A percentile compares a stretch with the other conserved stretches of the same genome.
Evolutionary conservation across 92 coral and sea anemone genomes (phyloP).

Genomic region (Bergia puertoricense): DNA sequence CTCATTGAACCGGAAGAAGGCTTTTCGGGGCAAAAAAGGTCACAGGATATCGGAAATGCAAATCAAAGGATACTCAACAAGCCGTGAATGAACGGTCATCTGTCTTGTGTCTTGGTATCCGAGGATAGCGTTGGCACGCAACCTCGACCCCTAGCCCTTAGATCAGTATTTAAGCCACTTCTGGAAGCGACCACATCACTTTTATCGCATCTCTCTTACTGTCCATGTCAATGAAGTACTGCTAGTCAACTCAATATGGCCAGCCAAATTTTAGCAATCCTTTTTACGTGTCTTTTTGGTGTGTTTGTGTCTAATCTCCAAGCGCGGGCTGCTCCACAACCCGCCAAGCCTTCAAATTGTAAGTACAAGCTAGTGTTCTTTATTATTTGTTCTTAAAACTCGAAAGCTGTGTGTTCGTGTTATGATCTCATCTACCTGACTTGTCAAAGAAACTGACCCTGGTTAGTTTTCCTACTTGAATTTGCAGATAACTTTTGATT

Average conservation of each 20-base stretch:
- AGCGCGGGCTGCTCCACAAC: slow-evolving; percentile 11
- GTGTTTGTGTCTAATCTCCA: slow-evolving; percentile 13
- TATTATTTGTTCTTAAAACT: not conserved
- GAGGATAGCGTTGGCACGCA: slow-evolving; percentile 31
- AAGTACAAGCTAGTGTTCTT: not conserved
- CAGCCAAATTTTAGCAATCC: not conserved
- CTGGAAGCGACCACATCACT: slow-evolving; percentile 14
- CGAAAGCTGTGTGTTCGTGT: not conserved
- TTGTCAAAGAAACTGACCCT: not conserved
- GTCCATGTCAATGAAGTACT: not conserved
- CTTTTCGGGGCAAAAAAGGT: slow-evolving; percentile 23
- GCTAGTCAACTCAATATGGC: slow-evolving; percentile 17
- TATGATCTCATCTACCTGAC: not conserved
- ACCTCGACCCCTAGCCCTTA: slow-evolving; percentile 9
- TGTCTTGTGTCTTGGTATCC: slow-evolving; percentile 31
- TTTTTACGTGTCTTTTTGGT: not conserved
- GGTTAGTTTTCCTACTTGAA: not conserved
- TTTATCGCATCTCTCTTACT: not conserved
- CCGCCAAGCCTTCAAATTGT: not conserved
- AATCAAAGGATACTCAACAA: slow-evolving; percentile 37
- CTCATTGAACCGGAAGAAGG: slow-evolving; percentile 24
- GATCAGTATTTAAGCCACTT: slow-evolving; percentile 23
- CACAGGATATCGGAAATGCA: slow-evolving; percentile 40
- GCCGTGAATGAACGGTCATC: slow-evolving; percentile 14
- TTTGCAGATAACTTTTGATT: not conserved